Evolutionary conservation across 2,888 invertebrate genomes (phyloP).

Genomic region (Crioceris asparagi): DNA sequence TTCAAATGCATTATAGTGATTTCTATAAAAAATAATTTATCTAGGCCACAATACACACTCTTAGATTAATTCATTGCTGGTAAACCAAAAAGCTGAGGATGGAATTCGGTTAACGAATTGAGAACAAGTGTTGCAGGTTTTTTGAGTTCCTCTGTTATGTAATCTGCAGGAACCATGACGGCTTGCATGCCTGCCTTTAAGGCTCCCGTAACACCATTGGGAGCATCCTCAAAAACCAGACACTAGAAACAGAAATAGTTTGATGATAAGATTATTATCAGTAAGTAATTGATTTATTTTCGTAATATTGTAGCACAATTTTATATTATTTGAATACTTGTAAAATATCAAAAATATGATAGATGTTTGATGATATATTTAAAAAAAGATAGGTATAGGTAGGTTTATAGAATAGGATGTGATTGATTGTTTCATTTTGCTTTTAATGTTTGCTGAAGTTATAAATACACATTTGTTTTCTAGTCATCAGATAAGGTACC

Average conservation of each 20-base stretch:
- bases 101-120: constrained; percentile 64
- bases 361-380: too few species aligned
- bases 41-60: too few species aligned
- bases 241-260: constrained; percentile 38
- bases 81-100: constrained; percentile 77
- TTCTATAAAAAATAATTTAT: too few species aligned
- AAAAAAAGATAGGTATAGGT: background rate
- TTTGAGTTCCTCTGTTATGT: constrained; percentile 40
- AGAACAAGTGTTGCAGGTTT: constrained; percentile 59
- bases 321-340: too few species aligned
- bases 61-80: constrained; percentile 42
- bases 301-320: too few species aligned
- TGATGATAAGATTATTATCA: too few species aligned
- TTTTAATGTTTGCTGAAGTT: background rate
- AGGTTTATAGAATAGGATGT: background rate
- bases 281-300: too few species aligned
- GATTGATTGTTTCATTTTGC: background rate
- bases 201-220: constrained; percentile 76
- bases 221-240: constrained; percentile 86
- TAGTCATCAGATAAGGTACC: too few species aligned
- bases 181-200: constrained; percentile 75
- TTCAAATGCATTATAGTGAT: too few species aligned
- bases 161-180: constrained; percentile 67
- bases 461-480: background rate
- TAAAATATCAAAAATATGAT: too few species aligned